phyloP scores from a whole-genome alignment of 2,113 vertebrate genomes.

The Panthera tigris region DNA sequence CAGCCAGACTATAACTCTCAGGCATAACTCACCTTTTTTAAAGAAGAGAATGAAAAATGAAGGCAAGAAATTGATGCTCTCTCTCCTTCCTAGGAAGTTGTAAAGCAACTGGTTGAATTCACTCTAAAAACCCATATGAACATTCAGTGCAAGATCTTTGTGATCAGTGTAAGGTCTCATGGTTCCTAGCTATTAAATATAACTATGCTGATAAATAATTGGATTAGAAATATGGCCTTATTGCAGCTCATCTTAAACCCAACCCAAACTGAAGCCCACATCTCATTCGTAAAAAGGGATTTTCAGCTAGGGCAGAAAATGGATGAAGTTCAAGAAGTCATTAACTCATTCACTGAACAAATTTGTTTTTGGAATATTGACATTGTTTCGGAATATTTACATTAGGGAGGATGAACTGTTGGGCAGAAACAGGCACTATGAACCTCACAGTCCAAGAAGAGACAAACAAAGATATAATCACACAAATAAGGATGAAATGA shows the following conservation, averaged over 20 bases:
- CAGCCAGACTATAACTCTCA: slow-evolving; percentile 37
- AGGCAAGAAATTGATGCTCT: slow-evolving; percentile 46
- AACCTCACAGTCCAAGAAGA: background rate
- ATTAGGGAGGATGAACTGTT: background rate
- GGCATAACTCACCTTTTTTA: slow-evolving; percentile 20
- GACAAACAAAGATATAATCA: background rate
- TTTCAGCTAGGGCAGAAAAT: background rate
- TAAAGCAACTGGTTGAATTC: slow-evolving; percentile 64
- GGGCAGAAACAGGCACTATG: background rate
- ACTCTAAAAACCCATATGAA: slow-evolving; percentile 60
- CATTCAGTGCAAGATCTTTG: slow-evolving; percentile 68
- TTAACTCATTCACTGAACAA: background rate
- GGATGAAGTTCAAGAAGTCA: background rate
- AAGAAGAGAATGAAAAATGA: slow-evolving; percentile 62
- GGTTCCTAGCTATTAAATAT: slow-evolving; percentile 54
- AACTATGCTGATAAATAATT: slow-evolving; percentile 44
- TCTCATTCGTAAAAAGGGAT: background rate
- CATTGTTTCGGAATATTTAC: slow-evolving; percentile 1
- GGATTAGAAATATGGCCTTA: slow-evolving; percentile 43
- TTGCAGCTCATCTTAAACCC: background rate
- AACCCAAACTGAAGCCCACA: background rate
- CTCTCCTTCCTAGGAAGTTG: slow-evolving; percentile 49
- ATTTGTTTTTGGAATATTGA: slow-evolving; percentile 28
- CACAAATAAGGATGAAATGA: background rate
- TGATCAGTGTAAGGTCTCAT: background rate